These are phyloP conservation scores for Melanotaenia nigrans DNA, from an alignment of 2,797 vertebrate species.

Conservation along the genomic window DNA sequence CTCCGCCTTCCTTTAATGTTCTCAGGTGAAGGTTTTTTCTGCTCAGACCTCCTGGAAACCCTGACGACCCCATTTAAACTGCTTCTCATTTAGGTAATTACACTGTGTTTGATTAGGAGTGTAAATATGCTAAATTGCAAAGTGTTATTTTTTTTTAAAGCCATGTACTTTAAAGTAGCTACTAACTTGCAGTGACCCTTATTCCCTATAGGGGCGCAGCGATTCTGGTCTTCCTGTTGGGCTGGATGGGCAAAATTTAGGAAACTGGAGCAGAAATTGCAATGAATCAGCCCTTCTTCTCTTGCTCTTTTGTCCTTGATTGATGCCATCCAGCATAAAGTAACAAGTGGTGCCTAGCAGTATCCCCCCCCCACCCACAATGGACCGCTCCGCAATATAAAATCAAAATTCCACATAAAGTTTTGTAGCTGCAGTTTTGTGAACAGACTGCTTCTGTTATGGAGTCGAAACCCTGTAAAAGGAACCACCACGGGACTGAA, in stretches of 20 bases:
- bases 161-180: not conserved
- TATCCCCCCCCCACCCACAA: slow-evolving; percentile 13
- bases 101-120: slow-evolving; percentile 11
- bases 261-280: slow-evolving; percentile 37
- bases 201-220: slow-evolving; percentile 38
- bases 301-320: slow-evolving; percentile 22
- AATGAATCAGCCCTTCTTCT: slow-evolving; percentile 42
- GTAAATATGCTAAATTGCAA: slow-evolving; percentile 10
- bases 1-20: slow-evolving; percentile 1
- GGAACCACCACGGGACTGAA: slow-evolving; percentile 32
- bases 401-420: slow-evolving; percentile 35
- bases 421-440: slow-evolving; percentile 54
- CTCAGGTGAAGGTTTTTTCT: slow-evolving; percentile 45
- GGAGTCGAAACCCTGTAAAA: slow-evolving; percentile 32
- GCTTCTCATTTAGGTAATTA: slow-evolving; percentile 59
- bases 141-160: slow-evolving; percentile 7
- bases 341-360: slow-evolving; percentile 39
- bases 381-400: slow-evolving; percentile 24
- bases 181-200: slow-evolving; percentile 38
- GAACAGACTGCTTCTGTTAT: slow-evolving; percentile 31
- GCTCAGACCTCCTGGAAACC: slow-evolving; percentile 50
- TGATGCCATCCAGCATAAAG: slow-evolving; percentile 34
- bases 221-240: slow-evolving; percentile 58
- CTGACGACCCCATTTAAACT: slow-evolving; percentile 29
- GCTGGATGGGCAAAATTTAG: slow-evolving; percentile 43